Base-by-base conservation (phyloP, 1,140 invertebrate species). In the Trichonephila inaurata region DNA sequence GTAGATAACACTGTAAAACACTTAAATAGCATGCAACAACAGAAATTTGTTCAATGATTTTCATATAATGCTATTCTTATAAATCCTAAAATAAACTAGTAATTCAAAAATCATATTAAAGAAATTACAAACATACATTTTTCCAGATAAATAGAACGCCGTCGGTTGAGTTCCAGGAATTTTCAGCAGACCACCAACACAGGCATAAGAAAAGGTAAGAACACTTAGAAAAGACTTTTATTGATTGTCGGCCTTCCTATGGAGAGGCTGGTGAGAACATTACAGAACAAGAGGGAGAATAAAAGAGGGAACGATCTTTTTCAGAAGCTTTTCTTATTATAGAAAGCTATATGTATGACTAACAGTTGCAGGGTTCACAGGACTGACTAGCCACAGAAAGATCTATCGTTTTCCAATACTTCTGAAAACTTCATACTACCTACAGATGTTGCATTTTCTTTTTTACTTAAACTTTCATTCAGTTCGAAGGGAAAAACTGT, bases 361-460 rank as follows among this genome's bases (percentile, higher is more conserved):
- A 91, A 82, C 89, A 91, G 72, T 91, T 91, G 89, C 62, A 91
- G 89, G 33, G 89, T 91, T 77, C 72, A 61, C 89, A 77, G 28
- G 58, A 62, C 24, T 40, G 69, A 82, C 69, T 28, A 28, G 60
- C n/a, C 62, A 81, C 19, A 28, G 16, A 28, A 81, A 91, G 89
- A 91, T 91, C 89, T 81, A 91, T 91, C 89, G 69, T 91, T 91
- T 91, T 24, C 89, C 89, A 91, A 91, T 91, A 91, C 69, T 91
- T 91, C 44, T 77, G 51, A 91, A 91, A 91, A 91, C 44, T 91
- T 91, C 77, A 91, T 60, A 28, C 72, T 40, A 28, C 62, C 19
- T 40, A 33, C 72, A 82, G 72, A 61, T 40, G 69, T 28, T 85
- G 44, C 44, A 85, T 60, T 85, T 21, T 60, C 24, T 82, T 82